Conservation (phyloP, 2,888 invertebrate genomes). For the Malacosoma neustria region DNA sequence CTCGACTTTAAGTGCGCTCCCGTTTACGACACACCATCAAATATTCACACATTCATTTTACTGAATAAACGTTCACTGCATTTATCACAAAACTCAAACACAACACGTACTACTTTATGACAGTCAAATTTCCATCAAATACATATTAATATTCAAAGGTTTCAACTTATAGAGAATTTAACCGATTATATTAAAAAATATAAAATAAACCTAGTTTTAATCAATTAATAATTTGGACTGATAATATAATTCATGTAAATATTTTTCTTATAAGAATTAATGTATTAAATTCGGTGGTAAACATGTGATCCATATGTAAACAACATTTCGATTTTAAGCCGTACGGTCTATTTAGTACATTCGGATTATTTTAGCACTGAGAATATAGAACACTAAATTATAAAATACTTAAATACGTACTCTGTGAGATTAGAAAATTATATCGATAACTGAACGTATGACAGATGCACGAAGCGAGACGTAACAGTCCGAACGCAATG, state of each 20-base stretch:
- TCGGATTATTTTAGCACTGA: background rate
- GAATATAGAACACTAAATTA: background rate
- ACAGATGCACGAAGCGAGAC: constrained; percentile 37
- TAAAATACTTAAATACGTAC: constrained; percentile 40
- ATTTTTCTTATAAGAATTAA: too few relatives aligned
- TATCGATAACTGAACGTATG: constrained; percentile 59
- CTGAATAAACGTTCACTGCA: constrained; percentile 44
- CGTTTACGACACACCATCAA: constrained; percentile 65
- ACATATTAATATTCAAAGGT: too few relatives aligned
- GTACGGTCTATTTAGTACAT: background rate
- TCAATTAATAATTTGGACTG: too few relatives aligned
- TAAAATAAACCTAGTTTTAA: too few relatives aligned
- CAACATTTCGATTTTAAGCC: constrained; percentile 30
- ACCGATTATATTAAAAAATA: too few relatives aligned
- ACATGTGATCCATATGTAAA: constrained; percentile 59
- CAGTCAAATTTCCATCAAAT: background rate
- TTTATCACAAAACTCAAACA: constrained; percentile 17
- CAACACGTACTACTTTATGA: background rate
- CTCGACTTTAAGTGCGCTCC: constrained; percentile 56
- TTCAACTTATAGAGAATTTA: too few relatives aligned
- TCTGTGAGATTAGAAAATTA: constrained; percentile 36
- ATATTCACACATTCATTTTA: constrained; percentile 67
- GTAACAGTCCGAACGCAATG: constrained; percentile 33
- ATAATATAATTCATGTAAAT: too few relatives aligned
- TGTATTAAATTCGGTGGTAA: constrained; percentile 21